Percentiles rank a stretch among this genome's conserved stretches.
phyloP scores from a whole-genome alignment of 2,888 invertebrate species.

The Hemistola chrysoprasaria region DNA sequence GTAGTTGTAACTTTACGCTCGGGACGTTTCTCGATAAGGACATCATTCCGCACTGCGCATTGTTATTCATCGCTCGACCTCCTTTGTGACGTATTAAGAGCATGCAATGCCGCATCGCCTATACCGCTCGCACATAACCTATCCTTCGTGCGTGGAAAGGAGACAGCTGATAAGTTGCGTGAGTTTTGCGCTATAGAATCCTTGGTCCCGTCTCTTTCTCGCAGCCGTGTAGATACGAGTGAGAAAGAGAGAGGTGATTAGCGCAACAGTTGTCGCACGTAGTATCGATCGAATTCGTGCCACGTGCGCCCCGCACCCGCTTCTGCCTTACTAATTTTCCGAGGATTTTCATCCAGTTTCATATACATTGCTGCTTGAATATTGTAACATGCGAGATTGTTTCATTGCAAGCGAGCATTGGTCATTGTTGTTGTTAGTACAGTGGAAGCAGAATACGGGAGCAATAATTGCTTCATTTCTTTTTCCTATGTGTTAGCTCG shows the following conservation, averaged over 20 bases:
- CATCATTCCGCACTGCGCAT: slow-evolving; percentile 80
- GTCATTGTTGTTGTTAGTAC: slow-evolving; percentile 19
- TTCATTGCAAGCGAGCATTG: slow-evolving; percentile 27
- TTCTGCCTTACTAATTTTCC: slow-evolving; percentile 38
- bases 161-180: slow-evolving; percentile 56
- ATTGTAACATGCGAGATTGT: slow-evolving; percentile 11
- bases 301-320: slow-evolving; percentile 38
- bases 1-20: slow-evolving; percentile 29
- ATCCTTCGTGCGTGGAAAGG: slow-evolving; percentile 28
- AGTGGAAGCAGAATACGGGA: slow-evolving; percentile 17
- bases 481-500: slow-evolving; percentile 42
- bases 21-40: slow-evolving; percentile 58
- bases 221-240: slow-evolving; percentile 7
- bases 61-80: slow-evolving; percentile 79
- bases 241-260: slow-evolving; percentile 46
- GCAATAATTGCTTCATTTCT: slow-evolving; percentile 58
- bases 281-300: slow-evolving; percentile 72
- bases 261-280: slow-evolving; percentile 78
- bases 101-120: slow-evolving; percentile 73
- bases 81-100: slow-evolving; percentile 74
- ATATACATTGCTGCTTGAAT: slow-evolving; percentile 34
- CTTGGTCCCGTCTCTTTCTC: slow-evolving; percentile 48
- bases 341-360: slow-evolving; percentile 30
- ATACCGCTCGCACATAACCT: slow-evolving; percentile 39
- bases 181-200: slow-evolving; percentile 69